Conservation (phyloP, 2,113 vertebrate genomes). For the Notarius lentiginosus region DNA sequence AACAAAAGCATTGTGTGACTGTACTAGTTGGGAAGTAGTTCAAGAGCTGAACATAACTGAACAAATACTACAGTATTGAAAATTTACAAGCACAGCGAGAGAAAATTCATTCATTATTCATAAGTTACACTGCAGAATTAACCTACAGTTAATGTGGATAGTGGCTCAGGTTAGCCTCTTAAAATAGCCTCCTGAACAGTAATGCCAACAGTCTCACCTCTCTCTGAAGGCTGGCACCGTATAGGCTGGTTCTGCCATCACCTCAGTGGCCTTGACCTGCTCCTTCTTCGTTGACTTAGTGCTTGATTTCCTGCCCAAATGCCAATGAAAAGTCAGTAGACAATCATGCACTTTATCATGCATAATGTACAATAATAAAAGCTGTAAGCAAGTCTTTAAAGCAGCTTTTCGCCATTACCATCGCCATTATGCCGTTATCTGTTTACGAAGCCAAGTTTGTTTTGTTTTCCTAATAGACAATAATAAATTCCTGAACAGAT, state of each 20-base stretch:
- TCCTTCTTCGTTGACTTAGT: constrained; percentile 60
- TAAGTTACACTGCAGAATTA: constrained; percentile 28
- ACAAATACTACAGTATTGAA: not conserved
- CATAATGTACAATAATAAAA: not conserved
- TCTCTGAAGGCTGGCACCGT: constrained; percentile 72
- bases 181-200: constrained; percentile 42
- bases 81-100: not conserved
- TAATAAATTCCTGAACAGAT: not conserved
- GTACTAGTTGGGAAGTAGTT: not conserved
- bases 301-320: constrained; percentile 64
- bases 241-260: constrained; percentile 73
- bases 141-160: constrained; percentile 36
- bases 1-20: not conserved
- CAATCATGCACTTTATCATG: not conserved
- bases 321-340: not conserved
- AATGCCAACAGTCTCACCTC: constrained; percentile 65
- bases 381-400: not conserved
- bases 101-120: not conserved
- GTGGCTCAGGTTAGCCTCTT: constrained; percentile 9
- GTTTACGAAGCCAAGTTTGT: not conserved
- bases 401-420: not conserved
- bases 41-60: not conserved
- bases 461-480: not conserved
- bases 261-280: constrained; percentile 67
- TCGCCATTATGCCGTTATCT: not conserved